These are phyloP conservation scores for Antheraea mylitta DNA, from an alignment of 1,140 invertebrate species.

Conservation along the genomic window DNA sequence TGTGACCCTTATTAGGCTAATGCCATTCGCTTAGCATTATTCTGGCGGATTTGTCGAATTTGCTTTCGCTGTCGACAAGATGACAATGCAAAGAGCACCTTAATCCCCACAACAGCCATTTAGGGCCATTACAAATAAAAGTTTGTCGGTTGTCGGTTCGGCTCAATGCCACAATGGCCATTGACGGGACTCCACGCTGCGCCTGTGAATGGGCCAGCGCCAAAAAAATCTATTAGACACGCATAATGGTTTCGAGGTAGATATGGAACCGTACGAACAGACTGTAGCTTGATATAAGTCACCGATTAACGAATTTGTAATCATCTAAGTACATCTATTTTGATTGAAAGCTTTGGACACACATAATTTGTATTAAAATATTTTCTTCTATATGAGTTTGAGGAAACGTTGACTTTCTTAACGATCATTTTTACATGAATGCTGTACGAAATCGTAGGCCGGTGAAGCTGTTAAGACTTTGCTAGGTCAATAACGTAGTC, in stretches of 20 bases:
- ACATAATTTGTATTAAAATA: too few species aligned
- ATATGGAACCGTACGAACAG: background rate
- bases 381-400: too few species aligned
- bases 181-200: slow-evolving; percentile 70
- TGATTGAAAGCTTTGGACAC: too few species aligned
- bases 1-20: slow-evolving; percentile 45
- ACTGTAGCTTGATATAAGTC: background rate
- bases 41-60: slow-evolving; percentile 46
- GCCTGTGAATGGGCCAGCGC: slow-evolving; percentile 66
- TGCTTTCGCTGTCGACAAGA: slow-evolving; percentile 39
- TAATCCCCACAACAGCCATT: slow-evolving; percentile 76
- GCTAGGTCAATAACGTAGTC: too few species aligned
- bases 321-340: background rate
- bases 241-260: slow-evolving; percentile 63
- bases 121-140: slow-evolving; percentile 74
- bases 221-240: slow-evolving; percentile 77
- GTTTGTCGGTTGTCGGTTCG: slow-evolving; percentile 60
- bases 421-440: too few species aligned
- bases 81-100: slow-evolving; percentile 65
- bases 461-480: too few species aligned
- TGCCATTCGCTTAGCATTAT: slow-evolving; percentile 31
- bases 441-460: too few species aligned
- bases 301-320: background rate
- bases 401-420: too few species aligned
- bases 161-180: slow-evolving; percentile 66